Conservation (phyloP, 2,888 invertebrate species). For the Heliconius ismenius region DNA sequence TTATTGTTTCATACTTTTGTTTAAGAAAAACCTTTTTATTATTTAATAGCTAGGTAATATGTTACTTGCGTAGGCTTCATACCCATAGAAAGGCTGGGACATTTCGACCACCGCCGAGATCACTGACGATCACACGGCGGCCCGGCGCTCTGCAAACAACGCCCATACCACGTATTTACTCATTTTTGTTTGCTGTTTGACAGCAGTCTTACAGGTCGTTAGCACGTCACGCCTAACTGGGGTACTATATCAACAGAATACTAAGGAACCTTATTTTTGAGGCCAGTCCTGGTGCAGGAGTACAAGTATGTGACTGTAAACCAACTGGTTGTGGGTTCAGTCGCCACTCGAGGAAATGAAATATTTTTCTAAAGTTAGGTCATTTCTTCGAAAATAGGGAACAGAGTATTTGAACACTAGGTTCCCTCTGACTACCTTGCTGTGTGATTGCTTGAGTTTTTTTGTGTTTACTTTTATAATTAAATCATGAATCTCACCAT, state of each 20-base stretch:
- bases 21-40: background rate
- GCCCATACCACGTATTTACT: conserved; percentile 58
- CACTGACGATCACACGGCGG: conserved; percentile 63
- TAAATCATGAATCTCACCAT: conserved; percentile 62
- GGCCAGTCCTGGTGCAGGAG: too few relatives aligned
- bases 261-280: conserved; percentile 38
- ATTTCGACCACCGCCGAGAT: conserved; percentile 59
- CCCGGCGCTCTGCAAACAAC: conserved; percentile 62
- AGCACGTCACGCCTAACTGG: conserved; percentile 74
- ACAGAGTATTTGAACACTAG: too few relatives aligned
- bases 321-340: too few relatives aligned
- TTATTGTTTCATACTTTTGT: background rate
- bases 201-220: conserved; percentile 81
- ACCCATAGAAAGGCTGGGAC: background rate
- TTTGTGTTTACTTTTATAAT: conserved; percentile 48
- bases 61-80: conserved; percentile 25
- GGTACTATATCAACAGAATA: conserved; percentile 53
- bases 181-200: conserved; percentile 76
- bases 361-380: too few relatives aligned
- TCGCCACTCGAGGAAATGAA: too few relatives aligned
- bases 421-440: too few relatives aligned
- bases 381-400: too few relatives aligned
- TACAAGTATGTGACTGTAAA: too few relatives aligned
- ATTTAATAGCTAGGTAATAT: background rate
- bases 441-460: too few relatives aligned